phyloP scores from a whole-genome alignment of 2,113 vertebrate species.

The Halichoeres trimaculatus region DNA sequence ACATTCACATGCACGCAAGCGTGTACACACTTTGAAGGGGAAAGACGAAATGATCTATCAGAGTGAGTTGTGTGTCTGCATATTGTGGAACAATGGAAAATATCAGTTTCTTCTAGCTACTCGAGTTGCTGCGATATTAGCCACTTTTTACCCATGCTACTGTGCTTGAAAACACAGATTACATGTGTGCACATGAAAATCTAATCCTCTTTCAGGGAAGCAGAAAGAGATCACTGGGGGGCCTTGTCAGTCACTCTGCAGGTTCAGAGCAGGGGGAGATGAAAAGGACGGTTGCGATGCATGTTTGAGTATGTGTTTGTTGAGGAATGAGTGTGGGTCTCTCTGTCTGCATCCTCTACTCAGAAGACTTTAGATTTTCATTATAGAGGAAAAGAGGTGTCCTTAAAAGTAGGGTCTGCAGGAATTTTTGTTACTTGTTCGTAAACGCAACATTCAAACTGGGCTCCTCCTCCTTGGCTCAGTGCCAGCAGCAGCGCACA shows the following conservation, averaged over 20 bases:
- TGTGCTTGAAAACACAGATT: slow-evolving; percentile 38
- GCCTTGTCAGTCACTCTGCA: slow-evolving; percentile 50
- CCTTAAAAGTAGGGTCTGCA: no score
- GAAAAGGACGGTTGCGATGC: slow-evolving; percentile 50
- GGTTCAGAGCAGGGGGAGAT: slow-evolving; percentile 30
- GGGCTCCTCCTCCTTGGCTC: no score
- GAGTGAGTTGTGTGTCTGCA: slow-evolving; percentile 47
- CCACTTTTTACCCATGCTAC: slow-evolving; percentile 12
- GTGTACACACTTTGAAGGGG: slow-evolving; percentile 13
- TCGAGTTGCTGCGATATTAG: slow-evolving; percentile 19
- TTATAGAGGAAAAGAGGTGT: slow-evolving; percentile 53
- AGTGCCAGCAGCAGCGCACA: no score
- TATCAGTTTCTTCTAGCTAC: background rate
- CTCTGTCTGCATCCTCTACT: slow-evolving; percentile 35
- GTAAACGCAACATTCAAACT: no score
- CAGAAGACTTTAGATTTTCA: slow-evolving; percentile 50
- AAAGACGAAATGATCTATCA: slow-evolving; percentile 45
- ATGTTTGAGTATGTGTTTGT: slow-evolving; percentile 44
- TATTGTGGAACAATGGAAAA: slow-evolving; percentile 29
- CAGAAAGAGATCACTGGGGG: slow-evolving; percentile 29
- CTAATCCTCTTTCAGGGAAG: slow-evolving; percentile 40
- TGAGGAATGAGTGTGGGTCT: slow-evolving; percentile 57
- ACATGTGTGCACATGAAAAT: slow-evolving; percentile 49
- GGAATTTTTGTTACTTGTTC: no score
- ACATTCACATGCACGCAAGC: slow-evolving; percentile 36